phyloP scores from a whole-genome alignment of 2,797 vertebrate species.

The Halcyon leucocephala region DNA sequence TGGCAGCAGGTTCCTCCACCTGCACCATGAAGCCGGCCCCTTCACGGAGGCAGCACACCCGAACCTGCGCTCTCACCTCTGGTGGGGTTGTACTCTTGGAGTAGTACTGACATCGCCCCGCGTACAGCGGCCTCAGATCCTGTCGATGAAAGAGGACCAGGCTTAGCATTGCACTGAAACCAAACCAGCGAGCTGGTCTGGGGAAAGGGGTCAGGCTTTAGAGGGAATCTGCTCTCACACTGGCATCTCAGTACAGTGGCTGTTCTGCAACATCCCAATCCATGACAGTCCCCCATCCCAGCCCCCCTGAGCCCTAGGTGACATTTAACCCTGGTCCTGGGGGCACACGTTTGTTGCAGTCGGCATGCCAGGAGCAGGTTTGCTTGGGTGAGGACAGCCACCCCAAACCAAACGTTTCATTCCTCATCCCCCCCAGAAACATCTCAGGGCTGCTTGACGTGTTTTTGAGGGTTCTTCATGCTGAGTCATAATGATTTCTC shows the following conservation, averaged over 20 bases:
- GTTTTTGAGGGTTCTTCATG: background rate
- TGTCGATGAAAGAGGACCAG: slow-evolving; percentile 66
- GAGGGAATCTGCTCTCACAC: background rate
- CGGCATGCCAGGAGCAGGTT: background rate
- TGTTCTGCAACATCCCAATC: background rate
- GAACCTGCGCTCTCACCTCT: slow-evolving; percentile 73
- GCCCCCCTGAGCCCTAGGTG: background rate
- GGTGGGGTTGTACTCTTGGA: slow-evolving; percentile 82
- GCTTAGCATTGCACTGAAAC: background rate
- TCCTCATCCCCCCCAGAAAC: background rate
- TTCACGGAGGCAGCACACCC: background rate
- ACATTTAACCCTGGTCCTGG: background rate
- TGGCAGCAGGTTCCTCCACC: slow-evolving; percentile 1
- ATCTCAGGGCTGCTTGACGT: background rate
- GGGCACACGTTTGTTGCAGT: background rate
- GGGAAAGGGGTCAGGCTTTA: background rate
- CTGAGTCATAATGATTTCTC: background rate
- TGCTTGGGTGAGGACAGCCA: background rate
- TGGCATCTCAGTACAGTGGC: background rate
- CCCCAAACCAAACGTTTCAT: background rate
- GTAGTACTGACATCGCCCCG: slow-evolving; percentile 92
- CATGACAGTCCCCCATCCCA: background rate
- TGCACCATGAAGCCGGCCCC: background rate
- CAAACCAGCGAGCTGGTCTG: background rate
- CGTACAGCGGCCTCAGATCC: slow-evolving; percentile 94